Percentiles rank a stretch among this genome's conserved stretches.
Conservation (phyloP, 2,888 invertebrate species). For the Drosophila vallismaia region DNA sequence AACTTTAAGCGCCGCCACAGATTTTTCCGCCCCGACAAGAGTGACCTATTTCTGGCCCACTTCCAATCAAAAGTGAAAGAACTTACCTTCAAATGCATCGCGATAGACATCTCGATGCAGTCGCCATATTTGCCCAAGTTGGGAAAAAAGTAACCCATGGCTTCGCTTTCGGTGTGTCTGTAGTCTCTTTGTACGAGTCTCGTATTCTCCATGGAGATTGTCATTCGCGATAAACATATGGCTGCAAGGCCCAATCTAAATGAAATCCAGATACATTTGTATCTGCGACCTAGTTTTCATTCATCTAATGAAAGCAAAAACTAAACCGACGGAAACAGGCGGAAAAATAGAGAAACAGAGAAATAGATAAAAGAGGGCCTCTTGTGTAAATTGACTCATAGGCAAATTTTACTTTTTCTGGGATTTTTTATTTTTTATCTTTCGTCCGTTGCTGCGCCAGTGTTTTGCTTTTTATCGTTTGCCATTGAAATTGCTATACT, state of each 20-base stretch:
- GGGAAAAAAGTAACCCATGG: conserved; percentile 58
- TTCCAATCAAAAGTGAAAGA: conserved; percentile 70
- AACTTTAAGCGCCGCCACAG: conserved; percentile 53
- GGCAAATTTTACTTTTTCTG: conserved; percentile 43
- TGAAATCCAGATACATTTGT: conserved; percentile 79
- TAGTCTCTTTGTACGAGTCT: conserved; percentile 4
- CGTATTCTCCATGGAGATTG: conserved; percentile 53
- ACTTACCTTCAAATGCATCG: conserved; percentile 68
- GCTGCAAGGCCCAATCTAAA: conserved; percentile 62
- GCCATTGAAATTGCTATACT: conserved; percentile 73
- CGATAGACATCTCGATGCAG: conserved; percentile 66
- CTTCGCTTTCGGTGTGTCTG: conserved; percentile 25
- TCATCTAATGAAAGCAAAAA: conserved; percentile 72
- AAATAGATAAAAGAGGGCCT: conserved; percentile 17
- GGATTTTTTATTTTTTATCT: conserved; percentile 39
- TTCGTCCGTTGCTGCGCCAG: neutral
- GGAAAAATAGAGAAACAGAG: neutral
- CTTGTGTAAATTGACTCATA: conserved; percentile 72
- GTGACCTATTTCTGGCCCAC: conserved; percentile 60
- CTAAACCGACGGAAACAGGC: conserved; percentile 28
- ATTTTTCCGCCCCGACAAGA: conserved; percentile 24
- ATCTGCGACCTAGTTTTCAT: conserved; percentile 68
- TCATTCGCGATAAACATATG: conserved; percentile 66
- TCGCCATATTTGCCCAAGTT: conserved; percentile 42
- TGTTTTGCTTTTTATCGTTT: conserved; percentile 64